Evolutionary conservation across 2,797 vertebrate genomes (phyloP), one percentile per base, ranked within the genome.

Genomic region (Chaetodon trifasciatus): DNA sequence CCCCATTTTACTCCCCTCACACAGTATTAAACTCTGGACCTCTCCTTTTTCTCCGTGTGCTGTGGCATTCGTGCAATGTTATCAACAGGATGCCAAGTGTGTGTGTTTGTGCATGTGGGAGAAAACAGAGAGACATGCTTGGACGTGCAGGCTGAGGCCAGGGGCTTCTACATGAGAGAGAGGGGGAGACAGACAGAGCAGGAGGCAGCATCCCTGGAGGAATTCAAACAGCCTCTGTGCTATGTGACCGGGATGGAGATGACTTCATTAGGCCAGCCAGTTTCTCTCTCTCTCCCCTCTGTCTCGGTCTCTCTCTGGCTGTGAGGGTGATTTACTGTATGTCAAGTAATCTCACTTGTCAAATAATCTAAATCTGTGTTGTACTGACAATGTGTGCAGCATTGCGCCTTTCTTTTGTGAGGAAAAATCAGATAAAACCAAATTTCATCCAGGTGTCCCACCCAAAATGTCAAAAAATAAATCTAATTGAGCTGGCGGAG

Each of bases 231-330:
- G 88, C 77, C 74, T 88, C 63, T 42, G 77, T 71, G 84, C 71
- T 68, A 83, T 91, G 91, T 92, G 92, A 92, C 81, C 58, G 3
- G 87, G 86, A 81, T 89, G 86, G 74, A 86, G 89, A 93, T 90
- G 87, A 92, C 91, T 92, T 88, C 76, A 93, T 92, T 86, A 90
- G 81, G 61, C 53, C 52, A 42, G 62, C 63, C 74, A 75, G 67
- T 74, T 60, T 66, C 81, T 63, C 56, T 47, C 68, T 52, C 69
- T 13, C 56, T 35, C 70, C 35, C 40, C 35, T 44, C 74, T 42
- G 40, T 66, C 46, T 10, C 61, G 10, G 10, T 70, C 74, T 68
- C 74, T 78, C 62, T 46, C 63, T 35, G 37, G 55, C 72, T 78
- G 70, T 46, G 78, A 83, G 66, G 74, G 57, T 81, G 76, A 83